Evolutionary conservation across 2,113 vertebrate genomes (phyloP).

Genomic region (Reinhardtius hippoglossoides): DNA sequence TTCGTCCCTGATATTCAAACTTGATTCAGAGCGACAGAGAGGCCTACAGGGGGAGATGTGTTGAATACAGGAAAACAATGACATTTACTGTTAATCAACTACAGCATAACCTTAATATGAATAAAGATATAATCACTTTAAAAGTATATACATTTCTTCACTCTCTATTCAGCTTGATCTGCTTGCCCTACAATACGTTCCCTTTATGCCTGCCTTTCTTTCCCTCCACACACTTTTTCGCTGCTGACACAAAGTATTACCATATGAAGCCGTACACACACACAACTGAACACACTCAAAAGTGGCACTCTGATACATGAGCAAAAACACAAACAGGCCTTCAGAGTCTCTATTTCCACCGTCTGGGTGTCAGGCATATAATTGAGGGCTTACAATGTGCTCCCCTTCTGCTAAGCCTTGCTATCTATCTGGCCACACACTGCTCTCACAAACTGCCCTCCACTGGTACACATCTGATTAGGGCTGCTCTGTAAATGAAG

Average conservation of each 20-base stretch:
- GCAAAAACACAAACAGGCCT: conserved; percentile 19
- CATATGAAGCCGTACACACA: conserved; percentile 9
- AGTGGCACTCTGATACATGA: conserved; percentile 38
- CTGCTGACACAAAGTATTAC: conserved; percentile 14
- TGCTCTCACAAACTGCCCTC: conserved; percentile 73
- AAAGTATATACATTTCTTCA: neutral
- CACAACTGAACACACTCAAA: conserved; percentile 23
- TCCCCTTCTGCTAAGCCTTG: conserved; percentile 70
- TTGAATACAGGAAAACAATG: neutral
- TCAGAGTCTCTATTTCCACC: conserved; percentile 52
- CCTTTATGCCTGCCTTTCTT: neutral
- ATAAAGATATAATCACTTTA: neutral
- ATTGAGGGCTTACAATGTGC: conserved; percentile 75
- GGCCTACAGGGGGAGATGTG: neutral
- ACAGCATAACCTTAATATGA: neutral
- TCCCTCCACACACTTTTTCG: neutral
- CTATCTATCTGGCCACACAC: conserved; percentile 73
- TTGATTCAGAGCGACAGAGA: neutral
- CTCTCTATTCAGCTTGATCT: neutral
- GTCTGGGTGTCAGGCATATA: conserved; percentile 69
- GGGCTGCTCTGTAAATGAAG: conserved; percentile 72
- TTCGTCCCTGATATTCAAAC: neutral
- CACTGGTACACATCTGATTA: conserved; percentile 75
- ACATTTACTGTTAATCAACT: neutral
- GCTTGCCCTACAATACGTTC: neutral